Evolutionary conservation across 2,888 invertebrate genomes (phyloP), one percentile per base, ranked within the genome.

Genomic region (Limnephilus auricula): DNA sequence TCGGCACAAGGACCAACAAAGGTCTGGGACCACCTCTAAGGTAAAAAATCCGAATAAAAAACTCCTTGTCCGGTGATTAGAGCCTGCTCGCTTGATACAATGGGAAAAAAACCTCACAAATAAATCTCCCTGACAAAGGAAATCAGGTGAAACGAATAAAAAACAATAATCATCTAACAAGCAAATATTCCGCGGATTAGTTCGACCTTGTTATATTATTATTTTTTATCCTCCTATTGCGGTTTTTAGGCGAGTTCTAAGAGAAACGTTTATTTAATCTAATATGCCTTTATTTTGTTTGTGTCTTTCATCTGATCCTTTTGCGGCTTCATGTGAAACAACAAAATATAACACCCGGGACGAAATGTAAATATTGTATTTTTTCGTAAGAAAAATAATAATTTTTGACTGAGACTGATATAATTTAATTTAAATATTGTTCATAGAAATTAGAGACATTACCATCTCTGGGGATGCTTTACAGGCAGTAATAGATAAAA

Each of bases 1-100:
- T 87, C 90, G 88, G 90, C 84, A 80, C 18, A 79, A 89, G 79
- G 84, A 83, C 91, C 78, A 89, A 92, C 91, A 91, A 92, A 92
- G 90, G 91, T 84, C 50, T 40, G 30, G 83, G 90, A 90, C 90
- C 90, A 90, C 90, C 90, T 85, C 79, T 83, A 37, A 30, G 90
- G 32, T 87, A 90, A 88, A 90, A 90, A 82, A 50, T 79, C 37
- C 88, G n/a, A 40, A 87, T 86, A 90, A 80, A 90, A 87, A 85
- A 90, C 82, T 37, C 78, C 79, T 50, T 86, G 90, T 65, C 90
- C 34, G 34, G 65, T 87, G 87, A 88, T 87, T 88, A 80, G 78
- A 86, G 34, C 32, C 86, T 87, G 90, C 37, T 31, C 79, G 30
- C 79, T 90, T 90, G 85, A 87, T 65, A 87, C 87, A 87, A 87